Evolutionary conservation across 2,113 vertebrate species (phyloP).

Genomic region (Trinectes maculatus): DNA sequence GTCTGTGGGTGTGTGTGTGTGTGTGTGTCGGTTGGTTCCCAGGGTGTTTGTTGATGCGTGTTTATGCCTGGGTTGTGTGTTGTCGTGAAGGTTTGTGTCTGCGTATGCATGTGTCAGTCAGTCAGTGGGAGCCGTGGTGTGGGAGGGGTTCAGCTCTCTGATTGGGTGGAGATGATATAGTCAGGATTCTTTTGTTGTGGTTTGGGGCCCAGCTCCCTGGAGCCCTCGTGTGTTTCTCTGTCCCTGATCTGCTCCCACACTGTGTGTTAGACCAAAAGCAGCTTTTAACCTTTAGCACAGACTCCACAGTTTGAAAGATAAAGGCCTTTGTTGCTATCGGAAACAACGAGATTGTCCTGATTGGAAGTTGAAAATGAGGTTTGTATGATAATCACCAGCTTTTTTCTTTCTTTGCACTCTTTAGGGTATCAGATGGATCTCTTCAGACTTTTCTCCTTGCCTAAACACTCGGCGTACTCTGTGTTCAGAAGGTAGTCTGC

Average conservation of each 20-base stretch:
- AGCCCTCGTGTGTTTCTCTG: conserved; percentile 45
- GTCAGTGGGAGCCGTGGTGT: conserved; percentile 45
- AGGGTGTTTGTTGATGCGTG: conserved; percentile 38
- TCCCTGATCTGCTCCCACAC: conserved; percentile 31
- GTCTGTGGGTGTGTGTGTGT: conserved; percentile 2
- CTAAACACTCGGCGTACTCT: not conserved
- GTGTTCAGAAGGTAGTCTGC: not conserved
- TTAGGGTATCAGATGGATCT: not conserved
- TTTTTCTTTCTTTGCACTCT: conserved; percentile 14
- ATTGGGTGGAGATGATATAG: conserved; percentile 53
- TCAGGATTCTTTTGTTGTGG: conserved; percentile 71
- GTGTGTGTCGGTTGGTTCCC: conserved; percentile 7
- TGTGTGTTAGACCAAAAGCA: conserved; percentile 12
- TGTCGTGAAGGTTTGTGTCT: conserved; percentile 33
- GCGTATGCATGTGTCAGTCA: conserved; percentile 11
- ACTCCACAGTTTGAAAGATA: conserved; percentile 2
- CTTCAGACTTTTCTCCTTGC: not conserved
- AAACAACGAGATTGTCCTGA: conserved; percentile 9
- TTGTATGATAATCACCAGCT: conserved; percentile 18
- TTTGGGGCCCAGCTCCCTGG: conserved; percentile 35
- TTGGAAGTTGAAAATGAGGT: conserved; percentile 16
- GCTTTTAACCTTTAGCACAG: conserved; percentile 31
- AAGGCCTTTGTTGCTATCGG: conserved; percentile 1
- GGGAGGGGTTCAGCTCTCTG: conserved; percentile 62
- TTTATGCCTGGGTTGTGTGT: conserved; percentile 41